These are phyloP conservation scores for Galbula dea DNA, from an alignment of 2,113 vertebrate genomes.

Conservation along the genomic window DNA sequence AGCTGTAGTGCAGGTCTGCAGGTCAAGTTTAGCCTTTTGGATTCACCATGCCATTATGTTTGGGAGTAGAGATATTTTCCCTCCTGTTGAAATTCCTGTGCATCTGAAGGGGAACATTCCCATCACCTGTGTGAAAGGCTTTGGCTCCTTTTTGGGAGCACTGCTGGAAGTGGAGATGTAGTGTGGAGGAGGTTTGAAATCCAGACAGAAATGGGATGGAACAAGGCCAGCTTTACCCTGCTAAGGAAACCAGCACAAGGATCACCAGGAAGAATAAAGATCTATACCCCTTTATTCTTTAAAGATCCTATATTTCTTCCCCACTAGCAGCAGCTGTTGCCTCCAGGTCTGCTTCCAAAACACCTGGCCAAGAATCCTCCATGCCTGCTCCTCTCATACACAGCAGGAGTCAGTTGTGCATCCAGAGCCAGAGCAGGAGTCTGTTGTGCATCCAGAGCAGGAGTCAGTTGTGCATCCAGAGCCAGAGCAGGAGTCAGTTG, in stretches of 20 bases:
- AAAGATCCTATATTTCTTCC: not conserved
- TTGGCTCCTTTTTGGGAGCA: not conserved
- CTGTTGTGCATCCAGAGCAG: too few relatives aligned
- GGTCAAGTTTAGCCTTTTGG: too few relatives aligned
- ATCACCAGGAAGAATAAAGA: not conserved
- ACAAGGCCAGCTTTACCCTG: not conserved
- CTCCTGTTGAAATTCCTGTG: not conserved
- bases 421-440: too few relatives aligned
- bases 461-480: too few relatives aligned
- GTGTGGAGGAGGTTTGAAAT: not conserved
- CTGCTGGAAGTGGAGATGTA: not conserved
- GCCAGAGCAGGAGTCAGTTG: too few relatives aligned
- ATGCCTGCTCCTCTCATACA: not conserved
- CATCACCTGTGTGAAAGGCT: not conserved
- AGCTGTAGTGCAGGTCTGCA: too few relatives aligned
- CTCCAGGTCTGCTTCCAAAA: not conserved
- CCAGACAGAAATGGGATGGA: not conserved
- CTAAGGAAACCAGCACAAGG: not conserved
- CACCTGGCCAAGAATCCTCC: not conserved
- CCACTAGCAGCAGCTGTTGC: not conserved
- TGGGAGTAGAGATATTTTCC: not conserved
- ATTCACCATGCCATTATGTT: accelerated
- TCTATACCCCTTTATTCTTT: not conserved
- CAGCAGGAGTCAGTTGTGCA: too few relatives aligned
- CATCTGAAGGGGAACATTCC: not conserved